These are phyloP conservation scores for Grantiella picta DNA, from an alignment of 2,113 vertebrate genomes.

Conservation along the genomic window DNA sequence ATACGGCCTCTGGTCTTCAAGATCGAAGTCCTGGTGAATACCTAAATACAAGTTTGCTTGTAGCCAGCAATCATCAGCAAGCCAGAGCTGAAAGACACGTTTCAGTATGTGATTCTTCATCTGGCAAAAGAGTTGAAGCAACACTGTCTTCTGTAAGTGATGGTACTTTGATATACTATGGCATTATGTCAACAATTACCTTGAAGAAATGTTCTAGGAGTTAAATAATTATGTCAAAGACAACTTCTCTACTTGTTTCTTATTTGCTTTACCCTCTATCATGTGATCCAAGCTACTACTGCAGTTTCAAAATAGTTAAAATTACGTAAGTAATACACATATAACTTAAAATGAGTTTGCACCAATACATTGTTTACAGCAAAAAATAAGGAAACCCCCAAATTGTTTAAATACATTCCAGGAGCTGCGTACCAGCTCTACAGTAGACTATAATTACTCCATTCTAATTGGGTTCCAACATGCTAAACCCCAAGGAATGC, in stretches of 20 bases:
- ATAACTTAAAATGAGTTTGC: neutral
- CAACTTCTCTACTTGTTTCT: neutral
- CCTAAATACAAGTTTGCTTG: slow-evolving; percentile 85
- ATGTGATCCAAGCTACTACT: neutral
- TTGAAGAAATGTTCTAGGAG: neutral
- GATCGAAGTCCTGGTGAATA: slow-evolving; percentile 80
- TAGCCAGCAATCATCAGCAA: slow-evolving; percentile 87
- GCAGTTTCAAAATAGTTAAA: neutral
- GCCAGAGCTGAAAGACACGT: slow-evolving; percentile 82
- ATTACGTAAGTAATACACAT: neutral
- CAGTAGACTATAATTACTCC: neutral
- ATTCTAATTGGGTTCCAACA: neutral
- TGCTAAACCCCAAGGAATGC: neutral
- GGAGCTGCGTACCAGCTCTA: neutral
- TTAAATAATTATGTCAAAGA: neutral
- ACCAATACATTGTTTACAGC: neutral
- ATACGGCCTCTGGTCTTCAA: slow-evolving; percentile 81
- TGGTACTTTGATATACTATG: neutral
- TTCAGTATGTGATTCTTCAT: slow-evolving; percentile 31
- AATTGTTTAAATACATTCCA: neutral
- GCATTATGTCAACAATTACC: neutral
- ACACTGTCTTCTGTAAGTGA: neutral
- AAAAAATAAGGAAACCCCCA: neutral
- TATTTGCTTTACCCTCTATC: neutral
- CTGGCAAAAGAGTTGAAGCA: neutral